Conservation (phyloP, 1,140 invertebrate species). For the Ericerus pela region DNA sequence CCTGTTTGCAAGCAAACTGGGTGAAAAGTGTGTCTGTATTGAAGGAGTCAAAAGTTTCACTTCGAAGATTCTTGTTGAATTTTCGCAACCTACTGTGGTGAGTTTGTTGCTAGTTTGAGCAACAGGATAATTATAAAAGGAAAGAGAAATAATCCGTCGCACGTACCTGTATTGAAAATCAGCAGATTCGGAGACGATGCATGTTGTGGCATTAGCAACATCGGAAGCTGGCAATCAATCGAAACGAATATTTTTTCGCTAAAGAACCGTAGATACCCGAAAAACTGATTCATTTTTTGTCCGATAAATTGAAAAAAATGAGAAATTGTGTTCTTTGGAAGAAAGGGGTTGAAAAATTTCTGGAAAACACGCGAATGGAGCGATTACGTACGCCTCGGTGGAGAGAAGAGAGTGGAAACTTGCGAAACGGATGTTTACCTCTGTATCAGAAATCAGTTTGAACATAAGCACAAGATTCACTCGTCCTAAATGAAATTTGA, state of each 20-base stretch:
- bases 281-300: slow-evolving; percentile 29
- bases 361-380: slow-evolving; percentile 27
- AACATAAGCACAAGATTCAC: slow-evolving; percentile 54
- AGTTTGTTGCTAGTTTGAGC: no score
- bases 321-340: slow-evolving; percentile 32
- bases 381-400: neutral
- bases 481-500: slow-evolving; percentile 51
- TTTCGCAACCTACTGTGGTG: no score
- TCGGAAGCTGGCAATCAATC: slow-evolving; percentile 56
- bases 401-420: no score
- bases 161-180: slow-evolving; percentile 53
- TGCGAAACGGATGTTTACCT: no score
- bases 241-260: slow-evolving; percentile 49
- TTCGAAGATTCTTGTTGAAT: no score
- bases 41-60: no score
- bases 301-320: slow-evolving; percentile 30
- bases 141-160: no score
- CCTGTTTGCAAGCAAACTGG: no score
- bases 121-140: no score
- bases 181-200: slow-evolving; percentile 63
- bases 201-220: slow-evolving; percentile 61
- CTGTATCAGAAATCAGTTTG: slow-evolving; percentile 53
- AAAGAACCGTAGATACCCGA: slow-evolving; percentile 40
- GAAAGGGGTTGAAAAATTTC: slow-evolving; percentile 52
- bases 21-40: no score